These are phyloP conservation scores for Pristionchus japonicus DNA, from an alignment of 2,888 invertebrate genomes.

Conservation along the genomic window DNA sequence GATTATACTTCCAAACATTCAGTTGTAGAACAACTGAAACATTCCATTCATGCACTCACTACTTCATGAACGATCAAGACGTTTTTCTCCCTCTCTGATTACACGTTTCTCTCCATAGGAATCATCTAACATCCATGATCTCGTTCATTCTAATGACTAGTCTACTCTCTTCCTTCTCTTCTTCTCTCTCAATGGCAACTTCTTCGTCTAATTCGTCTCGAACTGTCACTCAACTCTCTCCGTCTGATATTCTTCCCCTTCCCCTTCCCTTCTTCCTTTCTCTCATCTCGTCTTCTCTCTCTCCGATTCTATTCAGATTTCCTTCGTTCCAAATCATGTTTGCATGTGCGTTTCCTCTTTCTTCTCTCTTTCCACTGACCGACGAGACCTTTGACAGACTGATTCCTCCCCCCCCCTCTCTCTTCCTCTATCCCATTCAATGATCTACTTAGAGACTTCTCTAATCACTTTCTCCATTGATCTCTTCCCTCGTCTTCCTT, in stretches of 20 bases:
- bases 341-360: not conserved
- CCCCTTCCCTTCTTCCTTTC: not conserved
- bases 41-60: not conserved
- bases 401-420: not conserved
- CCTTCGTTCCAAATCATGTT: conserved; percentile 35
- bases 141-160: not conserved
- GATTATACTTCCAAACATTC: too few species aligned
- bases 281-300: not conserved
- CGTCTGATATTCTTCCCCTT: not conserved
- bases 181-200: not conserved
- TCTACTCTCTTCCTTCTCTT: not conserved
- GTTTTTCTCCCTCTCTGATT: not conserved
- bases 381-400: not conserved
- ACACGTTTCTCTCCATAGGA: not conserved
- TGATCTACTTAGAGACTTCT: not conserved
- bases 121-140: not conserved
- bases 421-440: not conserved
- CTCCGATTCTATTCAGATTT: conserved; percentile 30
- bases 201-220: not conserved
- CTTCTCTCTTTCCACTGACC: not conserved
- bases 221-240: conserved; percentile 4
- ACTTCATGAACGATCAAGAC: not conserved
- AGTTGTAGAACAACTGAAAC: too few species aligned
- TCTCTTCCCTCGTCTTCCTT: not conserved
- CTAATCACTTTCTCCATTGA: not conserved